Percentiles rank a stretch among this genome's conserved stretches.
These are phyloP conservation scores for Boloria euphrosyne DNA, from an alignment of 2,888 invertebrate genomes.

Conservation along the genomic window DNA sequence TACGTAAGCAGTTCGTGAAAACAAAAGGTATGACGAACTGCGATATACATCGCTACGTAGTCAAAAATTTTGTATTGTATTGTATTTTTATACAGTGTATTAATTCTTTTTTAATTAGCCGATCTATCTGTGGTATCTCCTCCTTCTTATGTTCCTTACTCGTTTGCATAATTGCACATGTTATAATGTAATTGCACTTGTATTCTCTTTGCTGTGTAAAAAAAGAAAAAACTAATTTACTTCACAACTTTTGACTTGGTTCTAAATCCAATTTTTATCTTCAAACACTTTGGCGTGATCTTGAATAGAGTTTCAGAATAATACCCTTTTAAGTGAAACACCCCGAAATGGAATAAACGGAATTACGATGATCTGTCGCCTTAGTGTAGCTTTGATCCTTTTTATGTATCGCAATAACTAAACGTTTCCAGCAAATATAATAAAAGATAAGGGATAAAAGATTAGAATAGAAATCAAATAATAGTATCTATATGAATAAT, in stretches of 20 bases:
- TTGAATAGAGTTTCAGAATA: slow-evolving; percentile 32
- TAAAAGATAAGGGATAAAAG: slow-evolving; percentile 10
- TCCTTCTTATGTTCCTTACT: no score
- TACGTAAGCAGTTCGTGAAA: no score
- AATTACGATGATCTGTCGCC: slow-evolving; percentile 10
- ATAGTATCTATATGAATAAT: background rate
- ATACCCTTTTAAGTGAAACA: slow-evolving; percentile 18
- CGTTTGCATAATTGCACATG: no score
- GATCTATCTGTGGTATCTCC: no score
- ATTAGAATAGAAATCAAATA: slow-evolving; percentile 1
- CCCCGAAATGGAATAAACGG: slow-evolving; percentile 8
- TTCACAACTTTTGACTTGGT: slow-evolving; percentile 36
- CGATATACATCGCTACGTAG: no score
- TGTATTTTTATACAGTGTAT: no score
- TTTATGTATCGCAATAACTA: slow-evolving; percentile 11
- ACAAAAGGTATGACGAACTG: no score
- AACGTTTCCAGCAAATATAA: slow-evolving; percentile 5
- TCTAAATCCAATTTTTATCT: slow-evolving; percentile 46
- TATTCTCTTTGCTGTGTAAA: no score
- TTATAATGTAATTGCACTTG: no score
- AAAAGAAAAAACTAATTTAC: slow-evolving; percentile 37
- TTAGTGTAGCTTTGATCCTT: slow-evolving; percentile 15
- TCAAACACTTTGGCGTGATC: slow-evolving; percentile 40
- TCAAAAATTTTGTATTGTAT: no score
- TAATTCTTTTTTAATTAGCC: no score